Conservation (phyloP, 1,140 invertebrate genomes). For the Zaprionus capensis region DNA sequence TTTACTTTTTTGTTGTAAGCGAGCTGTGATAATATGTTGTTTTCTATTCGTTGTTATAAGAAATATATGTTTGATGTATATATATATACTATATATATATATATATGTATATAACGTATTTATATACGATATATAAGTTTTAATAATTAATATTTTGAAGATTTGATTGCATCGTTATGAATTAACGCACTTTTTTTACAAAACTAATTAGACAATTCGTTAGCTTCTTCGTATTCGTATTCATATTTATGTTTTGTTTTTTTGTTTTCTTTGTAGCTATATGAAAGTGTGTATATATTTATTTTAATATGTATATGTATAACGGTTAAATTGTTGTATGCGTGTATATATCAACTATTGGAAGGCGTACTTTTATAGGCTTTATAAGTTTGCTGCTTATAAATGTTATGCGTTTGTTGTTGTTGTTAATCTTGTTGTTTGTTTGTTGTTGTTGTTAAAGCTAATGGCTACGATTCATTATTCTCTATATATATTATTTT, state of each 20-base stretch:
- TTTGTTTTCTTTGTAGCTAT: slow-evolving; percentile 16
- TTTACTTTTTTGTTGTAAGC: slow-evolving; percentile 24
- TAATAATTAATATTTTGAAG: slow-evolving; percentile 47
- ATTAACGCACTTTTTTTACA: slow-evolving; percentile 66
- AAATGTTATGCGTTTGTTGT: slow-evolving; percentile 54
- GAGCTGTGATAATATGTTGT: slow-evolving; percentile 53
- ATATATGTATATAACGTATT: slow-evolving; percentile 30
- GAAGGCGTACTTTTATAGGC: slow-evolving; percentile 75
- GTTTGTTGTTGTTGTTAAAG: slow-evolving; percentile 51
- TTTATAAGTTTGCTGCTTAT: slow-evolving; percentile 56
- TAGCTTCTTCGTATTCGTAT: slow-evolving; percentile 28
- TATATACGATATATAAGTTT: slow-evolving; percentile 40
- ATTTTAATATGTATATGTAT: slow-evolving; percentile 27
- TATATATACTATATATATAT: slow-evolving; percentile 19
- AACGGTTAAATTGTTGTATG: slow-evolving; percentile 53
- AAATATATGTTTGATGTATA: slow-evolving; percentile 56
- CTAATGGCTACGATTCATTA: slow-evolving; percentile 60
- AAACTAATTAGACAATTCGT: slow-evolving; percentile 23
- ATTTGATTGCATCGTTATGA: slow-evolving; percentile 74
- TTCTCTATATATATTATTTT: slow-evolving; percentile 26
- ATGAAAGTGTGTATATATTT: slow-evolving; percentile 13
- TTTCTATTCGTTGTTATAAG: slow-evolving; percentile 56
- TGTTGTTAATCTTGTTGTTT: slow-evolving; percentile 5
- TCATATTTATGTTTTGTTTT: slow-evolving; percentile 3
- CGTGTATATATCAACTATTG: slow-evolving; percentile 69